A percentile compares a stretch with the other conserved stretches of the same genome.
phyloP scores from a whole-genome alignment of 2,888 invertebrate genomes.

The Mactromeris polynyma region DNA sequence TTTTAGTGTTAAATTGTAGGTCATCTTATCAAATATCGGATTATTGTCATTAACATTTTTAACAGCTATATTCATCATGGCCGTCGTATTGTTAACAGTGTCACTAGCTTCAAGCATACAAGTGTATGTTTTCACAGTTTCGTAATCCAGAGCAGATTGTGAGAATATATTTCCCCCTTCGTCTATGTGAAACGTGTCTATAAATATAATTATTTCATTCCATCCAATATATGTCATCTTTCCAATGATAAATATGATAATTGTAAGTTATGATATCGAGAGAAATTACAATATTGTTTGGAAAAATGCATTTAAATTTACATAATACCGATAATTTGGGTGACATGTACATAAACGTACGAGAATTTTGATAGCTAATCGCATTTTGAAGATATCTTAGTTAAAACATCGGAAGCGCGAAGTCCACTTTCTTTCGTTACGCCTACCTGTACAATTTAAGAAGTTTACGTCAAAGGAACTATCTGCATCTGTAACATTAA shows the following conservation, averaged over 20 bases:
- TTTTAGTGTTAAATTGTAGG: constrained; percentile 28
- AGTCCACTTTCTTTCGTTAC: not conserved
- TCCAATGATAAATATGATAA: no score
- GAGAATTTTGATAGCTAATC: no score
- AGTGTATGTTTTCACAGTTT: not conserved
- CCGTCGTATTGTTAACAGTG: not conserved
- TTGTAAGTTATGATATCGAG: no score
- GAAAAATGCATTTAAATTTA: no score
- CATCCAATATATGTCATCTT: no score
- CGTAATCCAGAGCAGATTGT: not conserved
- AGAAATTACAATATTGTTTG: no score
- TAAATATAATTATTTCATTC: not conserved
- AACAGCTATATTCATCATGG: constrained; percentile 31
- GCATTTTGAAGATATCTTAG: no score
- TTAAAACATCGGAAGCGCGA: no score
- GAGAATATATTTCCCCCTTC: not conserved
- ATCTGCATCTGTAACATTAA: constrained; percentile 40
- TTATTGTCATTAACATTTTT: constrained; percentile 55
- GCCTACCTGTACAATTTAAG: not conserved
- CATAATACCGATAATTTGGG: no score
- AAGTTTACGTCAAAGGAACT: not conserved
- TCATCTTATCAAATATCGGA: constrained; percentile 34
- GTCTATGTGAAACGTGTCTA: not conserved
- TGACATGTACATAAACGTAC: no score
- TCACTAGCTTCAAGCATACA: not conserved